Base-by-base conservation (phyloP, 1,140 invertebrate genomes). In the Onthophagus taurus region DNA sequence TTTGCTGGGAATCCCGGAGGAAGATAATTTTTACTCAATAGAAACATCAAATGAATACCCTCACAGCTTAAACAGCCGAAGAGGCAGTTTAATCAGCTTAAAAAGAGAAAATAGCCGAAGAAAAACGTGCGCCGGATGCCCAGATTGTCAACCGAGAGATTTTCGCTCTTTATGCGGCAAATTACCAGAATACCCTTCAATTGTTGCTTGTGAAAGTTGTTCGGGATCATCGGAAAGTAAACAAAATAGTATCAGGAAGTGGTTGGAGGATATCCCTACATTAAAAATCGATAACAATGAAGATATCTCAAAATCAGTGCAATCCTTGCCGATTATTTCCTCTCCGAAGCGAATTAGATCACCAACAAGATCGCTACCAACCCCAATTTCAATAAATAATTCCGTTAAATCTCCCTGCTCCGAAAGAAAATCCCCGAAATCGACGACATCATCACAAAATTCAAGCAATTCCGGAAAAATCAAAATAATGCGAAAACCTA, bases 1-100 rank as follows among this genome's bases (percentile, higher is more conserved):
- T 39, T 66, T 92, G 1, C 72, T 78, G 42, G 76, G 79, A 43
- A 92, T 92, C 55, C 83, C 83, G 2, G 88, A 92, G 68, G 86
- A 89, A 62, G 78, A 78, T 50, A 68, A 59, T 7, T 64, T 63
- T 46, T 63, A 65, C 12, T 62, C 65, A 4, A 55, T 65, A 34
- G 66, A 72, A 38, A 61, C 67, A 29, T 64, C 61, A 45, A 52
- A 68, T 49, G 71, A 59, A 7, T 54, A 58, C 26, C 24, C 56
- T 7, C 54, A 51, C 29, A 38, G 45, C 12, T 44, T 54, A 1
- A 54, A 66, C 19, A 74, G 72, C 52, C 68, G 74, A 49, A 59
- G 69, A 36, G 70, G 72, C 47, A 75, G 72, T 44, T 52, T 69
- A 21, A 56, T 75, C 3, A 76, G 70, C 53, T 54, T 75, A 3